Evolutionary conservation across 2,113 vertebrate species (phyloP), one percentile per base, ranked within the genome.

Genomic region (Hiodon alosoides): DNA sequence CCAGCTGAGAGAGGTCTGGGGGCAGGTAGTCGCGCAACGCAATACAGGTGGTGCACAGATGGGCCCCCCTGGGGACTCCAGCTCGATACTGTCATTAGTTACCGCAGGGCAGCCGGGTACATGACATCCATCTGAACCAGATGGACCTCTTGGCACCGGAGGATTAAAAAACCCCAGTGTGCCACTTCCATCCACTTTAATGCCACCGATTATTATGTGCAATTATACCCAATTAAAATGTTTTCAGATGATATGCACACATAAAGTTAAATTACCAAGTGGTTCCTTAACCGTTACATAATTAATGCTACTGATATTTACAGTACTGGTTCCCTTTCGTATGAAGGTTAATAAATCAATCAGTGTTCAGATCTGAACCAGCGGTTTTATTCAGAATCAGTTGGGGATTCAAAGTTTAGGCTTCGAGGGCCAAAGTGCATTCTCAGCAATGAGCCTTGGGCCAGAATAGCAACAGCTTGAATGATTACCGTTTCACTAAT

Each of bases 31-130:
- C 51, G 69, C 46, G 68, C 48, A 74, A 79, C 78, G 67, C 78
- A 7, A 53, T 82, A 72, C 85, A 89, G 85, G 85, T 86, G 86
- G 81, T 67, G 78, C 76, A 62, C 86, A 86, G 86, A 88, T 88
- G 84, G 77, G 61, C 76, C 71, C 71, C 62, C 82, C 75, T 72
- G 46, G 78, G 67, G 81, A 77, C 72, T 52, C 71, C 76, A 73
- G 79, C 82, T 80, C 74, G 76, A 83, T 85, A 84, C 84, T 80
- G 81, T 77, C 62, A 67, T 67, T 71, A 86, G 75, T 83, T 79
- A 80, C 76, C 59, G 70, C 53, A 74, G 77, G 69, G 72, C 67
- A 78, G 78, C 71, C 14, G 74, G 61, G 70, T 79, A 3, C 59
- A 76, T 75, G 74, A 81, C 79, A 78, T 81, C 83, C 52, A 66